phyloP scores from a whole-genome alignment of 2,888 invertebrate species.

The Sipha maydis region DNA sequence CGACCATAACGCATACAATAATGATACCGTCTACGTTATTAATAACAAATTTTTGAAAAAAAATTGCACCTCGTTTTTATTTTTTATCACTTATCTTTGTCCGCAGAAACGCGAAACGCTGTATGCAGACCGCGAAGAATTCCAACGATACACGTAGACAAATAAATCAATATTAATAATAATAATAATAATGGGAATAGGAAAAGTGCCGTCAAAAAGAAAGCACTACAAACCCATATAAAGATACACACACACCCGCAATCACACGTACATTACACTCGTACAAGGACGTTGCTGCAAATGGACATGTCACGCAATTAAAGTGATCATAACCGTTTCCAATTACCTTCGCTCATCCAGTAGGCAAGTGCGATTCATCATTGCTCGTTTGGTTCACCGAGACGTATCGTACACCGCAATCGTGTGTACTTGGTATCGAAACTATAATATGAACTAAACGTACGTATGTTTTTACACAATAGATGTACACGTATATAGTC shows the following conservation, averaged over 20 bases:
- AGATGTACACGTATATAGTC: no score
- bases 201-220: neutral
- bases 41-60: no score
- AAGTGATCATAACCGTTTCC: conserved; percentile 37
- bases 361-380: neutral
- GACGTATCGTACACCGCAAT: neutral
- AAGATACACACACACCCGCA: neutral
- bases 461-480: no score
- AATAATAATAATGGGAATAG: neutral
- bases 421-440: neutral
- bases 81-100: no score
- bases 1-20: no score
- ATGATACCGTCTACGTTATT: no score
- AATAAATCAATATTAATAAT: conserved; percentile 1
- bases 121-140: neutral
- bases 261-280: no score
- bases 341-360: conserved; percentile 3
- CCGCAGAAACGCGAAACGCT: neutral
- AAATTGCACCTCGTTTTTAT: no score
- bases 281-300: neutral
- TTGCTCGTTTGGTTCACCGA: neutral
- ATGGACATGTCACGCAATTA: conserved; percentile 26
- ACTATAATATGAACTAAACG: neutral
- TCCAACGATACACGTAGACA: neutral
- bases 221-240: neutral